Evolutionary conservation across 2,888 invertebrate genomes (phyloP).

Genomic region (Xestia ashworthii): DNA sequence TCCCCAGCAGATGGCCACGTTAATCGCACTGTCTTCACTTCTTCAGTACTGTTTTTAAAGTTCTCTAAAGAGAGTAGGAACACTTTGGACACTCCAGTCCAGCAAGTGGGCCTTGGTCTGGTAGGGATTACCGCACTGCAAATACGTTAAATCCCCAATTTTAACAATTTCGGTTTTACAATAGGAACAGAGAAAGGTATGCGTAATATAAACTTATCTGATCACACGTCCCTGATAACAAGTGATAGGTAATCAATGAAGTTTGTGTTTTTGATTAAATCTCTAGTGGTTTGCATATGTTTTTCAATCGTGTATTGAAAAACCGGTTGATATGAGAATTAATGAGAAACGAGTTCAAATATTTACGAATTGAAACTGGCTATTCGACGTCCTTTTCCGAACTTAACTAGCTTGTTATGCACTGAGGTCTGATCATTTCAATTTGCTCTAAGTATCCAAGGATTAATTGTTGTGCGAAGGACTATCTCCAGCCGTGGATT

Average conservation of each 20-base stretch:
- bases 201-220: slow-evolving; percentile 38
- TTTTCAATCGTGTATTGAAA: slow-evolving; percentile 2
- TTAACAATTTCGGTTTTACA: neutral
- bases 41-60: neutral
- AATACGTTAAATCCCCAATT: neutral
- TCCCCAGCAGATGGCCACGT: neutral
- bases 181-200: slow-evolving; percentile 24
- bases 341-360: neutral
- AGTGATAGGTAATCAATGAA: slow-evolving; percentile 50
- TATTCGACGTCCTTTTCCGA: neutral
- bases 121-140: neutral
- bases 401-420: neutral
- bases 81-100: neutral
- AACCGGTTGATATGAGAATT: neutral
- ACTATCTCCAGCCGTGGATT: neutral
- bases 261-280: slow-evolving; percentile 40
- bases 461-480: neutral
- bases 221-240: slow-evolving; percentile 31
- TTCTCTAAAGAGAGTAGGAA: neutral
- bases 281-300: slow-evolving; percentile 41
- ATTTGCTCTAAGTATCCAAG: neutral
- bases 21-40: neutral
- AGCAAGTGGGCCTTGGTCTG: neutral
- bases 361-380: neutral
- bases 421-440: neutral